Evolutionary conservation across 2,888 invertebrate genomes (phyloP), one percentile per base, ranked within the genome.

Genomic region (Heliconius charithonia): DNA sequence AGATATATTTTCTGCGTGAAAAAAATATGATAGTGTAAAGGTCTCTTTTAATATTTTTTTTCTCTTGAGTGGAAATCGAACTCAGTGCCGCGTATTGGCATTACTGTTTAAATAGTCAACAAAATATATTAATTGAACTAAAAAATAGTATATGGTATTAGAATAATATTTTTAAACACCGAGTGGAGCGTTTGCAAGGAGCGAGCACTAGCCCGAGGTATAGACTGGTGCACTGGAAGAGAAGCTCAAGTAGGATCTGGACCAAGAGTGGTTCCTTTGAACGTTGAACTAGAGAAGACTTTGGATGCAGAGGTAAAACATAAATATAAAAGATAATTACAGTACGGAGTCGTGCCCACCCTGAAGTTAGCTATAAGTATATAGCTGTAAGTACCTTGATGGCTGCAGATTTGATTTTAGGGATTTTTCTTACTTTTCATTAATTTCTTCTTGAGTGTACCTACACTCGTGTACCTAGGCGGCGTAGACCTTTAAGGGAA

Each of bases 121-220:
- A 29, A 67, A 19, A 32, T 19, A 29, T 66, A 32, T 66, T 32
- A 10, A 59, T 59, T n/a, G 59, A 29, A 37, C 19, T 12, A 37
- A 22, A 66, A 19, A 29, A 67, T n/a, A 4, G 4, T 41, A 71
- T 71, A 27, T 19, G 27, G 12, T 56, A 25, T 45, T 83, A 96
- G 96, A 56, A 88, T 96, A 74, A 92, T 96, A 87, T 92, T 96
- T 83, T 83, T 96, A 83, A 91, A 94, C 82, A 87, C 89, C 63
- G 88, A 91, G 29, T 84, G 85, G 82, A 87, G 85, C 29, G 88
- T 87, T 37, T 95, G 95, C 83, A 92, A 91, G 83, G 82, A 87
- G 70, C 92, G 95, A 41, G 82, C 89, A 3, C 71, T 87, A 59
- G 82, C 87, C n/a, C 86, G 89, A 59, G 91, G 90, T 32, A 90